Evolutionary conservation across 2,113 vertebrate species (phyloP), one percentile per base, ranked within the genome.

Genomic region (Xenopus laevis): DNA sequence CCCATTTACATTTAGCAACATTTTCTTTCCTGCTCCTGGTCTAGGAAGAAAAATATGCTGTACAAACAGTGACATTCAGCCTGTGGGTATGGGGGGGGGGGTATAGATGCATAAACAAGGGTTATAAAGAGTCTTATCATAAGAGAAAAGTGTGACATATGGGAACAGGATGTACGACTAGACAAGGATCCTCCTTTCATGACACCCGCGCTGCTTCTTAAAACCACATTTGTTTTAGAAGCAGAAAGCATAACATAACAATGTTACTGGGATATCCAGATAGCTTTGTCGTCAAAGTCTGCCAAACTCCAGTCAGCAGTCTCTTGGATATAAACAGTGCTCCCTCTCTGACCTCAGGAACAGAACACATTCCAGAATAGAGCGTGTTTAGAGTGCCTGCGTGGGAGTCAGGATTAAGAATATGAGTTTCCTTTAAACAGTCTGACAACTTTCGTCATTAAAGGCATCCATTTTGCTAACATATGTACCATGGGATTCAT

Each of bases 301-400:
- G 74, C 74, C 74, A 77, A 77, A 52, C 30, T 10, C 66, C 59
- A 68, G 74, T 70, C 66, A 70, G 53, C 52, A 64, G 59, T 64
- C 66, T 77, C 67, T 55, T 46, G 67, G 74, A 77, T 70, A 70
- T 70, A 77, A 77, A 77, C 74, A 77, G 55, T 46, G 74, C 66
- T 70, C 59, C 67, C 64, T 77, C 67, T 46, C 17, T 64, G 67
- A 77, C 74, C 74, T 64, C 66, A 77, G 67, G 67, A 77, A 77
- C 67, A 77, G 74, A 70, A 70, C 74, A 77, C 15, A 70, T 70
- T 70, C 60, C 67, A 77, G 74, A 77, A 77, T 59, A 77, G 66
- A 69, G 57, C 64, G 74, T 30, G 55, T 52, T 70, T 77, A 75
- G 18, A 55, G 59, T 46, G n/a, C 67, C 18, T 64, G 74, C 27